Evolutionary conservation across 2,888 invertebrate species (phyloP).

Genomic region (Timandra comae): DNA sequence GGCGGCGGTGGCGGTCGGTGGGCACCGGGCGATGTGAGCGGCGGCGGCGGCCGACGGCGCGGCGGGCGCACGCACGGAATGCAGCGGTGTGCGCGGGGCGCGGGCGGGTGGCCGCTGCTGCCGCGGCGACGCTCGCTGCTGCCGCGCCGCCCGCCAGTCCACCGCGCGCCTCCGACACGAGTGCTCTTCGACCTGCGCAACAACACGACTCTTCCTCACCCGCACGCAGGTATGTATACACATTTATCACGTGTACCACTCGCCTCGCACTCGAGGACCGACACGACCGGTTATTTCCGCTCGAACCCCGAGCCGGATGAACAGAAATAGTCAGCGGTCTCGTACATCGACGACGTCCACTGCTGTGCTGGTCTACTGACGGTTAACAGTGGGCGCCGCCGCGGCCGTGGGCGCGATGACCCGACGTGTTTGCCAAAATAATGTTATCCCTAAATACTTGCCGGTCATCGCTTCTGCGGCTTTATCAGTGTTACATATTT

Average conservation of each 20-base stretch:
- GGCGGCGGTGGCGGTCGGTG: conserved; percentile 49
- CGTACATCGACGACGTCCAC: conserved; percentile 34
- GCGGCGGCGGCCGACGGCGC: conserved; percentile 42
- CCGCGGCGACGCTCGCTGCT: conserved; percentile 56
- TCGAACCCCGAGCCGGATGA: conserved; percentile 27
- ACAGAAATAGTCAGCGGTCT: conserved; percentile 46
- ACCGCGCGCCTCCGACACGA: conserved; percentile 72
- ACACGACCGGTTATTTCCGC: conserved; percentile 26
- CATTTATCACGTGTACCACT: conserved; percentile 32
- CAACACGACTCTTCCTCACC: conserved; percentile 37
- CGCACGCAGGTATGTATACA: conserved; percentile 59
- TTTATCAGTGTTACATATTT: conserved; percentile 76
- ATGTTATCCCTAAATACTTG: conserved; percentile 61
- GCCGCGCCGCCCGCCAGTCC: conserved; percentile 55
- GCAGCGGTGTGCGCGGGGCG: conserved; percentile 61
- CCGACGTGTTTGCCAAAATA: conserved; percentile 52
- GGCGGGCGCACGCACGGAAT: conserved; percentile 58
- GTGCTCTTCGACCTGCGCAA: conserved; percentile 53
- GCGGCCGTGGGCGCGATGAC: conserved; percentile 39
- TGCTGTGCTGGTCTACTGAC: conserved; percentile 30
- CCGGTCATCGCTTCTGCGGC: conserved; percentile 70
- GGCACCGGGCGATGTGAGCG: conserved; percentile 47
- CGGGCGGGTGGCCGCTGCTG: conserved; percentile 60
- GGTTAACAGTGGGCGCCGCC: conserved; percentile 31
- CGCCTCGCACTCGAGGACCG: conserved; percentile 12